Conservation (phyloP, 1,140 invertebrate species). For the Drosophila lacteicornis region DNA sequence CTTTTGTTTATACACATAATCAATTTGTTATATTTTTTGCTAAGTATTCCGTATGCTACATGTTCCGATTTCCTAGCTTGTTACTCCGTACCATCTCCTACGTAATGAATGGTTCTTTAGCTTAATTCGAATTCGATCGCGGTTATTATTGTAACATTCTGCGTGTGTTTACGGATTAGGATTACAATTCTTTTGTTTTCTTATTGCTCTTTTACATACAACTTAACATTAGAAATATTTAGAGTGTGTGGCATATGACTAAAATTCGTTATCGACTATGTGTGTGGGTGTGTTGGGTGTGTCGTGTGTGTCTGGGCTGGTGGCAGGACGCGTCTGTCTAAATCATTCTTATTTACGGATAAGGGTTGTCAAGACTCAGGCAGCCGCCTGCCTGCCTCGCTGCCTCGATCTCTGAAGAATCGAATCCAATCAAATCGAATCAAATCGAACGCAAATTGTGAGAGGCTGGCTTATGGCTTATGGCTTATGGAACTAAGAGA, state of each 20-base stretch:
- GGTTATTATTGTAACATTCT: constrained; percentile 33
- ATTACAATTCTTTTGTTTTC: constrained; percentile 28
- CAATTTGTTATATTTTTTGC: constrained; percentile 61
- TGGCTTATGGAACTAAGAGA: constrained; percentile 73
- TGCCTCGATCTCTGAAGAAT: constrained; percentile 5
- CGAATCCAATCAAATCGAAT: constrained; percentile 1
- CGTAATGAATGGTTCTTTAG: constrained; percentile 40
- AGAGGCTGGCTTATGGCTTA: constrained; percentile 24
- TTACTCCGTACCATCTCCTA: constrained; percentile 17
- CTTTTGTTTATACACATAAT: constrained; percentile 72
- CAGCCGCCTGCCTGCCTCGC: constrained; percentile 21
- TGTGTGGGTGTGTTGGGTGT: constrained; percentile 16
- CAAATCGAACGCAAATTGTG: constrained; percentile 47
- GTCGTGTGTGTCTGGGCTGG: constrained; percentile 4
- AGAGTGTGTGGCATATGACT: constrained; percentile 57
- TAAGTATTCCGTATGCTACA: constrained; percentile 58
- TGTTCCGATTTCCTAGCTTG: constrained; percentile 27
- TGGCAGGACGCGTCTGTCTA: constrained; percentile 27
- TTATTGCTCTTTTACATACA: constrained; percentile 61
- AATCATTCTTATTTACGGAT: constrained; percentile 46
- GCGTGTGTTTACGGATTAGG: constrained; percentile 31
- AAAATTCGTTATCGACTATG: constrained; percentile 58
- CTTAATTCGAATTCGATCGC: constrained; percentile 48
- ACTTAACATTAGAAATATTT: constrained; percentile 62
- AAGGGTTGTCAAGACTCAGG: constrained; percentile 49